Evolutionary conservation across 2,888 invertebrate species (phyloP).

Genomic region (Chalcosyrphus nemorum): DNA sequence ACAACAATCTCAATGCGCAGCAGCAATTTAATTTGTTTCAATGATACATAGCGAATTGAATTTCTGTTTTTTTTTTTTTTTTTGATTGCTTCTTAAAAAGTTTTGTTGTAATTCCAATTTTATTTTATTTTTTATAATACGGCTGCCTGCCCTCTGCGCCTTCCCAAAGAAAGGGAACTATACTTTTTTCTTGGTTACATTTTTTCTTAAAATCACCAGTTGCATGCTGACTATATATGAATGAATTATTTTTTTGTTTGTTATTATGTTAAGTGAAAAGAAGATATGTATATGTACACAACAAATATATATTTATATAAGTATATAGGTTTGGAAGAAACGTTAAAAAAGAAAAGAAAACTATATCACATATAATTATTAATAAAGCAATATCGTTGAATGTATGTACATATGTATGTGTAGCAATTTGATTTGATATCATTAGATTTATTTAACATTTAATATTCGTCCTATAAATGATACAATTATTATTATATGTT

Average conservation of each 20-base stretch:
- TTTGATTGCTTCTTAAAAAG: too few species aligned
- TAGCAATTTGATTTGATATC: constrained; percentile 72
- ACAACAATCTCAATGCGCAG: constrained; percentile 78
- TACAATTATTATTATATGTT: constrained; percentile 37
- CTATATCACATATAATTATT: constrained; percentile 69
- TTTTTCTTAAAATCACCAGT: background rate
- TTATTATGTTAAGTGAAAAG: constrained; percentile 20
- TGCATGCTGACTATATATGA: constrained; percentile 18
- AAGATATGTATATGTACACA: background rate
- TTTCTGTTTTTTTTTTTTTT: constrained; percentile 1
- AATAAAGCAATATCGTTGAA: constrained; percentile 71
- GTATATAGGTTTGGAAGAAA: constrained; percentile 24
- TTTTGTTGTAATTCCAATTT: constrained; percentile 33
- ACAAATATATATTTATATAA: background rate
- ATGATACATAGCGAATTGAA: constrained; percentile 82
- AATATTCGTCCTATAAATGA: constrained; percentile 58
- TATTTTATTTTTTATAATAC: constrained; percentile 3
- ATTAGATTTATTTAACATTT: constrained; percentile 67
- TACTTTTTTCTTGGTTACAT: background rate
- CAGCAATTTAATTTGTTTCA: constrained; percentile 82
- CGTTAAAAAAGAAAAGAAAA: too few species aligned
- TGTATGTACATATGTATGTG: constrained; percentile 62
- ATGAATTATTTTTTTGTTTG: constrained; percentile 29
- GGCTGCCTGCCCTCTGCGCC: background rate
- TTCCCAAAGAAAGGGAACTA: background rate